phyloP scores from a whole-genome alignment of 2,888 invertebrate species.

The Drosophila quasianomalipes region DNA sequence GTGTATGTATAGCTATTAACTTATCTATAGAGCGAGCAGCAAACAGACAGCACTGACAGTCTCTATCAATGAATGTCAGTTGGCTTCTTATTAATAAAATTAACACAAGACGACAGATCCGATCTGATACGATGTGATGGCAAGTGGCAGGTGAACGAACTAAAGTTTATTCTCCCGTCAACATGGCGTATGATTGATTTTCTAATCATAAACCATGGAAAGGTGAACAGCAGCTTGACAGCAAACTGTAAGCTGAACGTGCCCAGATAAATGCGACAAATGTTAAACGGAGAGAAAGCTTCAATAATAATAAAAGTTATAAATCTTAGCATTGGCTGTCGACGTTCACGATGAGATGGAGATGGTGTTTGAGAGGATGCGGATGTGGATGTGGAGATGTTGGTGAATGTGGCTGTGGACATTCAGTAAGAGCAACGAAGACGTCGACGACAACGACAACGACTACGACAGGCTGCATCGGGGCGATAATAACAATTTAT shows the following conservation, averaged over 20 bases:
- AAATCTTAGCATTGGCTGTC: conserved; percentile 76
- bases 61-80: conserved; percentile 75
- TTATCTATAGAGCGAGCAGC: conserved; percentile 47
- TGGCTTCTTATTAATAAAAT: conserved; percentile 68
- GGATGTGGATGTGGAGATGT: conserved; percentile 9
- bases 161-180: conserved; percentile 44
- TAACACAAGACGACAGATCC: conserved; percentile 57
- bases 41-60: conserved; percentile 68
- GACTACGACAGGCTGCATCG: conserved; percentile 78
- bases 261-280: conserved; percentile 72
- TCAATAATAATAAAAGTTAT: conserved; percentile 83
- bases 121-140: conserved; percentile 26
- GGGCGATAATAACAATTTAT: conserved; percentile 84
- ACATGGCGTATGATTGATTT: conserved; percentile 77
- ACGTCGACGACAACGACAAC: conserved; percentile 34
- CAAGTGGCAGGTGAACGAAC: conserved; percentile 56
- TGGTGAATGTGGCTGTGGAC: conserved; percentile 22
- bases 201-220: conserved; percentile 64
- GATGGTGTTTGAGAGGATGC: conserved; percentile 23
- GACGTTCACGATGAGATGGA: conserved; percentile 36
- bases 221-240: conserved; percentile 32
- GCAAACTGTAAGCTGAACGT: conserved; percentile 50
- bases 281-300: conserved; percentile 78
- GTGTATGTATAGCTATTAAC: conserved; percentile 16
- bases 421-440: conserved; percentile 44